These are phyloP conservation scores for Callyntrura sp. DNA, from an alignment of 2,888 invertebrate genomes.

Conservation along the genomic window DNA sequence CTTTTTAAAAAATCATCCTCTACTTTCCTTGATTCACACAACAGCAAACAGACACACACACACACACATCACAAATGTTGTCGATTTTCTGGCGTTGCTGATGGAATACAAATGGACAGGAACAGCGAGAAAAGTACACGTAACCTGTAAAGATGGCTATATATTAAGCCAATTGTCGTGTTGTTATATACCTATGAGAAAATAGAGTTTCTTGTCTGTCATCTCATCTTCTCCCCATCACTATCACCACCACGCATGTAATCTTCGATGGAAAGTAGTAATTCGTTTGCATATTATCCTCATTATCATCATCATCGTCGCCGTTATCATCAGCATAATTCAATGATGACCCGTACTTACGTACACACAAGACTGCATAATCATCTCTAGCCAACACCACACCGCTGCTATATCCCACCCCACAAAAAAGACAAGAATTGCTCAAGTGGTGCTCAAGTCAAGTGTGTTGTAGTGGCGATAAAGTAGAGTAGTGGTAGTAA, in stretches of 20 bases:
- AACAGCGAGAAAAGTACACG: conserved; percentile 15
- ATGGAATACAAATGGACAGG: conserved; percentile 45
- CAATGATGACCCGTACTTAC: conserved; percentile 64
- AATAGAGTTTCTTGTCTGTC: conserved; percentile 40
- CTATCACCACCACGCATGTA: conserved; percentile 10
- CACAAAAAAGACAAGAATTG: conserved; percentile 18
- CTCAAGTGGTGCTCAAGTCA: conserved; percentile 13
- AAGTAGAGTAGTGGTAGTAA: conserved; percentile 11
- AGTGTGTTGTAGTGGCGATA: conserved; percentile 27
- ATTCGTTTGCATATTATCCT: conserved; percentile 73
- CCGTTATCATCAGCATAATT: conserved; percentile 63
- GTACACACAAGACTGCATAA: conserved; percentile 44
- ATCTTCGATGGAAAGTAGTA: conserved; percentile 38
- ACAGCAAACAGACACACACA: background rate
- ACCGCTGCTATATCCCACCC: background rate
- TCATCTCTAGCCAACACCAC: conserved; percentile 48
- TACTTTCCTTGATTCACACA: background rate
- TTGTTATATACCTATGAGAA: background rate
- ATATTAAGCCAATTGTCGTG: background rate
- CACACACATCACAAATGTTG: conserved; percentile 32
- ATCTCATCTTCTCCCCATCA: conserved; percentile 28
- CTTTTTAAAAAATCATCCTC: background rate
- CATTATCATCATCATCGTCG: conserved; percentile 66
- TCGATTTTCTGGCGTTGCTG: background rate
- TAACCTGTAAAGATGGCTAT: conserved; percentile 2